Base-by-base conservation (phyloP, 2,113 vertebrate genomes). In the Hemichromis elongatus region DNA sequence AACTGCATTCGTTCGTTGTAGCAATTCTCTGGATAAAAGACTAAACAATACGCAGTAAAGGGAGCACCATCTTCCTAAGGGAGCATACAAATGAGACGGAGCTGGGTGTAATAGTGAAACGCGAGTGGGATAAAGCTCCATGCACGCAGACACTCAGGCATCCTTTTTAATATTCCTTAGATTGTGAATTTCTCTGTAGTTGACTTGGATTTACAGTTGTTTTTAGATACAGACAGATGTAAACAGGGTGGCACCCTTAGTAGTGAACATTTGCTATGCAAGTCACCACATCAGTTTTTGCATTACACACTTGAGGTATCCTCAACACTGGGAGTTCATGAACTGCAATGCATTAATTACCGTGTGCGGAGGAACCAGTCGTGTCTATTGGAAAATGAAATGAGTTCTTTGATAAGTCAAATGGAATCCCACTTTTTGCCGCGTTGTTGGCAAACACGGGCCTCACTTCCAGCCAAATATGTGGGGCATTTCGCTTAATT, bases 261-360 rank as follows among this genome's bases (percentile, higher is more conserved):
- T 54, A 53, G 37, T 9, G 4, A 55, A 79, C 52, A 86, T 81
- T 94, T 93, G 82, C 77, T 78, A 92, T 93, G 87, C 91, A 87
- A 90, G 92, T 93, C 92, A 88, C 56, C 80, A 5, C 11, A 56
- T 90, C 84, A 86, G 79, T 88, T 88, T 92, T 57, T 85, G 84
- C 75, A 77, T 93, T 92, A 93, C 92, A 94, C 92, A 95, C 89
- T 94, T 81, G 92, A 93, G 78, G 86, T 92, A 79, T 89, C 90
- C 85, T 87, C 87, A 80, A 86, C 91, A 88, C 81, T 79, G 87
- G 88, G 83, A 78, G 83, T 92, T 91, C 88, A 88, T 90, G 79
- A 92, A 92, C 85, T 91, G 92, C 91, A 87, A 61, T 90, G 82
- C 86, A 90, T 92, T 89, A 86, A 93, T 95, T 91, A 95, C 68